phyloP scores from a whole-genome alignment of 2,888 invertebrate genomes.

The Eupithecia dodoneata region DNA sequence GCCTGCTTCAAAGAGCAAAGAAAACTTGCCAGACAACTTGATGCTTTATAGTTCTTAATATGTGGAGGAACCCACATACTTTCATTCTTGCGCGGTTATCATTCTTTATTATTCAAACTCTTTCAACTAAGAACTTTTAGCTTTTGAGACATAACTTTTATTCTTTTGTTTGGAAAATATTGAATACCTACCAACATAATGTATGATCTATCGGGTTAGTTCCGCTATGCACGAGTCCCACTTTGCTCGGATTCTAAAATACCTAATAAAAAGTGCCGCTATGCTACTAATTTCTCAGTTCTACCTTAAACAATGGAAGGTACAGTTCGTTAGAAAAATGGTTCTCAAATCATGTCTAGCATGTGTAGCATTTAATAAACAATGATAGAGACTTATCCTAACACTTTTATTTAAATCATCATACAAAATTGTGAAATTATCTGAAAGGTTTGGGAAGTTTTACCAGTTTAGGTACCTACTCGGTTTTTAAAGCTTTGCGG shows the following conservation, averaged over 20 bases:
- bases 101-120: conserved; percentile 27
- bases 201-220: no score
- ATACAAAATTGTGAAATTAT: not conserved
- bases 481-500: not conserved
- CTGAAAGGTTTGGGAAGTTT: not conserved
- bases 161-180: not conserved
- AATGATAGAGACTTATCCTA: not conserved
- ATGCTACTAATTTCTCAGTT: no score
- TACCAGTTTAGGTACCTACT: not conserved
- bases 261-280: no score
- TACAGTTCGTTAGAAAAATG: no score
- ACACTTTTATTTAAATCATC: not conserved
- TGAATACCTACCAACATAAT: not conserved
- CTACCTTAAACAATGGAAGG: no score
- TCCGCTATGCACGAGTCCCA: no score
- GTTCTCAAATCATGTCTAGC: no score
- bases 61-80: conserved; percentile 34
- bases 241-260: no score
- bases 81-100: conserved; percentile 31
- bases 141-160: not conserved
- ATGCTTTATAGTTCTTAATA: conserved; percentile 39
- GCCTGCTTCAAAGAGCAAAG: conserved; percentile 54
- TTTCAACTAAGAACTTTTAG: not conserved
- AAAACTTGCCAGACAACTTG: conserved; percentile 44
- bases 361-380: not conserved